These are phyloP conservation scores for Psophia crepitans DNA, from an alignment of 2,113 vertebrate genomes.

Conservation along the genomic window DNA sequence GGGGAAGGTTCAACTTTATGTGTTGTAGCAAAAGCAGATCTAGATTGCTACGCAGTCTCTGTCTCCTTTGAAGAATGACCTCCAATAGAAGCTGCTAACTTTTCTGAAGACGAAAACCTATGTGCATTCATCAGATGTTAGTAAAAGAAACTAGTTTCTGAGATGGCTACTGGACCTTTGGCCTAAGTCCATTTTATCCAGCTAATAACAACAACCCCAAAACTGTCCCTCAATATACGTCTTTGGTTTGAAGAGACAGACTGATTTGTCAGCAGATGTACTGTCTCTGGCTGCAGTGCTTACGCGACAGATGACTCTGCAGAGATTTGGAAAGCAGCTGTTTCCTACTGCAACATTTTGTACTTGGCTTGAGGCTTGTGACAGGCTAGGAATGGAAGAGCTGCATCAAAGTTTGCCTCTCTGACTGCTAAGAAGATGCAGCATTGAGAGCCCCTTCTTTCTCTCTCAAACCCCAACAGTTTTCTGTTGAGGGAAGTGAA, in stretches of 20 bases:
- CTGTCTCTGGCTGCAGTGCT: neutral
- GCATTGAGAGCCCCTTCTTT: neutral
- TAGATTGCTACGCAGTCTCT: neutral
- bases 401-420: neutral
- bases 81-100: neutral
- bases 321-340: constrained; percentile 42
- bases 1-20: neutral
- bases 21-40: neutral
- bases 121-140: neutral
- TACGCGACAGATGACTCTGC: neutral
- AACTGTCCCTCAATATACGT: neutral
- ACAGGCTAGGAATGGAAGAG: neutral
- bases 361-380: constrained; percentile 36
- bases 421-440: neutral
- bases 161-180: neutral
- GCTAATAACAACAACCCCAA: neutral
- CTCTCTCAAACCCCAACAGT: neutral
- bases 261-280: constrained; percentile 27
- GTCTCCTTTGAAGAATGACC: neutral
- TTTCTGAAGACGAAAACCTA: neutral
- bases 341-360: neutral
- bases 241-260: neutral
- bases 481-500: neutral
- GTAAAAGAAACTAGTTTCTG: neutral
- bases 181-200: neutral